Percentiles rank a stretch among this genome's conserved stretches.
Evolutionary conservation across 2,113 vertebrate species (phyloP).

Genomic region (Herpailurus yagouaroundi): DNA sequence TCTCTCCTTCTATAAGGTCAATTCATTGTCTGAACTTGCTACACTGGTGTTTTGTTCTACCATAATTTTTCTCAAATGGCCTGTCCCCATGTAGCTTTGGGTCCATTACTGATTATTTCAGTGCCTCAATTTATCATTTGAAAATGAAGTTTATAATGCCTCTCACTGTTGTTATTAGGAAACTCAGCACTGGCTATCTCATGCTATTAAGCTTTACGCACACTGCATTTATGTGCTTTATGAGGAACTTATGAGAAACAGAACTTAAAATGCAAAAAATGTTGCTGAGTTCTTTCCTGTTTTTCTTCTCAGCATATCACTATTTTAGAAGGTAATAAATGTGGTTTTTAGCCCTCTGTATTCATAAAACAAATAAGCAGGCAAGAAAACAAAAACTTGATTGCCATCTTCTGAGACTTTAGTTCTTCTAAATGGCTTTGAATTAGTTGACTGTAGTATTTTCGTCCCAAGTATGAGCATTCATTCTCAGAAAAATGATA

Average conservation of each 20-base stretch:
- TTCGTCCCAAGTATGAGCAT: background rate
- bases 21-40: background rate
- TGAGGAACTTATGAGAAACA: background rate
- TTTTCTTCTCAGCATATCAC: background rate
- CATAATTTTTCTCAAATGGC: background rate
- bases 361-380: background rate
- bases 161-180: background rate
- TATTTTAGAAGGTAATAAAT: background rate
- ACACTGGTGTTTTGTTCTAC: background rate
- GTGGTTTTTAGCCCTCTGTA: background rate
- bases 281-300: background rate
- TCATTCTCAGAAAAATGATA: background rate
- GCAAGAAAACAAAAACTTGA: background rate
- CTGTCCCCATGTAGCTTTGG: background rate
- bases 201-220: background rate
- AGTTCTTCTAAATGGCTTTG: conserved; percentile 10
- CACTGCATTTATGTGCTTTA: background rate
- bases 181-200: background rate
- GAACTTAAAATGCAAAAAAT: background rate
- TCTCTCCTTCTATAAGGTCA: background rate
- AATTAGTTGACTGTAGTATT: background rate
- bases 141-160: background rate
- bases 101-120: background rate
- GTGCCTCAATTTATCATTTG: background rate
- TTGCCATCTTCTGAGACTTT: background rate